These are phyloP conservation scores for Achroia grisella DNA, from an alignment of 1,140 invertebrate species.

Conservation along the genomic window DNA sequence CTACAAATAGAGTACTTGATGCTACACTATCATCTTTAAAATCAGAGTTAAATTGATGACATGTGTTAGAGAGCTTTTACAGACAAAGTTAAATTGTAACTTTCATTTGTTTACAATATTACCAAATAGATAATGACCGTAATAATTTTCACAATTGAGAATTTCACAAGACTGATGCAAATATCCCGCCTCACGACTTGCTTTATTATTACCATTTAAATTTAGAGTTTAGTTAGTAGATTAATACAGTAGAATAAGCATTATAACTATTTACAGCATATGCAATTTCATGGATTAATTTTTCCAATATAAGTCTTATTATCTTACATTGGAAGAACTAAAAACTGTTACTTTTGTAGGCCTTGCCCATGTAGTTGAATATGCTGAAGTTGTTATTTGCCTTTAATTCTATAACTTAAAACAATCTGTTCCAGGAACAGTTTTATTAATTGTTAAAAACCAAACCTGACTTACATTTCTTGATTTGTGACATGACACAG, in stretches of 20 bases:
- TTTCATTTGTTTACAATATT: conserved; percentile 59
- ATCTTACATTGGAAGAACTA: background rate
- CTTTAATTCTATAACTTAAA: conserved; percentile 46
- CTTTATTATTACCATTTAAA: conserved; percentile 72
- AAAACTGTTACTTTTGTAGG: background rate
- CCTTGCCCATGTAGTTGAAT: conserved; percentile 19
- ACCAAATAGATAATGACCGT: conserved; percentile 65
- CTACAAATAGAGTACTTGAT: conserved; percentile 57
- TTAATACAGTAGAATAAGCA: conserved; percentile 45
- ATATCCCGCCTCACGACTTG: conserved; percentile 73
- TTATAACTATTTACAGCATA: conserved; percentile 36
- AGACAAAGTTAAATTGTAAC: conserved; percentile 26
- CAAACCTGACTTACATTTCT: conserved; percentile 26
- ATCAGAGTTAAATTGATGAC: conserved; percentile 67
- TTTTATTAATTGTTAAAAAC: conserved; percentile 40
- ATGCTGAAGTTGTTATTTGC: conserved; percentile 38
- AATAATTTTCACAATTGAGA: conserved; percentile 67
- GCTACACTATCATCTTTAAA: conserved; percentile 66
- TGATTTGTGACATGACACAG: conserved; percentile 32
- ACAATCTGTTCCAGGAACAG: conserved; percentile 35
- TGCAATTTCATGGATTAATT: conserved; percentile 20
- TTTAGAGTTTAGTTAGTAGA: conserved; percentile 58
- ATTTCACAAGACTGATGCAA: conserved; percentile 74
- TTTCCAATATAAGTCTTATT: conserved; percentile 3
- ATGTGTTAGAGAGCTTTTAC: conserved; percentile 25